Percentiles rank a stretch among this genome's conserved stretches.
phyloP scores from a whole-genome alignment of 1,140 invertebrate genomes.

The Phocides pigmalion region DNA sequence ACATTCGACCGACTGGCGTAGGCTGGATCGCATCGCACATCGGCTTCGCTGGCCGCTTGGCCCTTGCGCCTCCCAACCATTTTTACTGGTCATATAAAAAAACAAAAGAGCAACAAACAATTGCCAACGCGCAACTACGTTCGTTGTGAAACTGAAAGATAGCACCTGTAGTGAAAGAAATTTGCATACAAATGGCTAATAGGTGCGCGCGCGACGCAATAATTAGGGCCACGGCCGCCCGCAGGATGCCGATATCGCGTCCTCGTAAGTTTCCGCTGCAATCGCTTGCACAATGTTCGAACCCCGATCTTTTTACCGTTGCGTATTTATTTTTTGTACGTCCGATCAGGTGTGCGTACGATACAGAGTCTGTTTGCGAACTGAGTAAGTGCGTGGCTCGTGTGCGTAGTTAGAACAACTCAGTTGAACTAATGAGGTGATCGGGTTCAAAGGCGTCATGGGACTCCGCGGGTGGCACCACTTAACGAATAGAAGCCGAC shows the following conservation, averaged over 20 bases:
- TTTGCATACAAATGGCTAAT: slow-evolving; percentile 78
- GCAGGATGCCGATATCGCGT: slow-evolving; percentile 75
- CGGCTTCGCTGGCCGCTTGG: slow-evolving; percentile 74
- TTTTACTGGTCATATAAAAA: slow-evolving; percentile 41
- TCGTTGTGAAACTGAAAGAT: slow-evolving; percentile 56
- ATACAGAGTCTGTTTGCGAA: slow-evolving; percentile 62
- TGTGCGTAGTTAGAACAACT: slow-evolving; percentile 64
- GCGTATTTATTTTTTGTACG: slow-evolving; percentile 36
- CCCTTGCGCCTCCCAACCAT: slow-evolving; percentile 71
- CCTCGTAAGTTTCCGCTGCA: slow-evolving; percentile 67
- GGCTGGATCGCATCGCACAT: slow-evolving; percentile 63
- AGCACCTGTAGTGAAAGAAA: slow-evolving; percentile 60
- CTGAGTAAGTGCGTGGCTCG: slow-evolving; percentile 65
- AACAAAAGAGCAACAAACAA: too few species aligned
- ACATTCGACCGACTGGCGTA: slow-evolving; percentile 50
- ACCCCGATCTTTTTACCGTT: slow-evolving; percentile 44
- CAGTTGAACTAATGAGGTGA: slow-evolving; percentile 76
- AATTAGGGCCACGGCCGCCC: slow-evolving; percentile 78
- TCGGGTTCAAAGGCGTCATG: slow-evolving; percentile 73
- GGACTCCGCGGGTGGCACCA: slow-evolving; percentile 64
- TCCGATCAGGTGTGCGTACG: slow-evolving; percentile 57
- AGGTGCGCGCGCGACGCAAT: slow-evolving; percentile 62
- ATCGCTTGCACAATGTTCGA: slow-evolving; percentile 60
- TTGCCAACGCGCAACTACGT: slow-evolving; percentile 46
- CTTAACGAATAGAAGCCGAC: slow-evolving; percentile 53